These are phyloP conservation scores for Iguana delicatissima DNA, from an alignment of 2,797 vertebrate species.

Conservation along the genomic window DNA sequence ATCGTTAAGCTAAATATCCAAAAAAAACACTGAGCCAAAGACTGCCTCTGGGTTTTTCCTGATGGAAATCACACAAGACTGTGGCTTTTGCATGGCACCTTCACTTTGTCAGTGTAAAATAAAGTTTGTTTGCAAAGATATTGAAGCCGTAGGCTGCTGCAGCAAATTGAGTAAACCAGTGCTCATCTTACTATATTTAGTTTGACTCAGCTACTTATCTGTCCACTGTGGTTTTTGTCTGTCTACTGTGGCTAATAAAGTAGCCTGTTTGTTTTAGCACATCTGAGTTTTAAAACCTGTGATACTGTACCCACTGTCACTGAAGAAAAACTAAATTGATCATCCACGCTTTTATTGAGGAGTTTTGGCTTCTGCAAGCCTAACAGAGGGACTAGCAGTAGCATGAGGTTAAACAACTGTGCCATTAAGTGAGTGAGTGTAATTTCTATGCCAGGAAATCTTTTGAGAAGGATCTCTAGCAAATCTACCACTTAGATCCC, in stretches of 20 bases:
- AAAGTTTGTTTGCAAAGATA: not conserved
- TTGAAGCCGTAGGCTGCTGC: not conserved
- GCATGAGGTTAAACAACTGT: constrained; percentile 49
- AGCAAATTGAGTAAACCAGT: not conserved
- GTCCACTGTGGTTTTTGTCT: constrained; percentile 19
- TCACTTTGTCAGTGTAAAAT: not conserved
- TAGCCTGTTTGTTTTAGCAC: not conserved
- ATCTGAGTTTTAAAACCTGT: not conserved
- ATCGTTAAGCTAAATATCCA: not conserved
- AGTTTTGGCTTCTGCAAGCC: constrained; percentile 21
- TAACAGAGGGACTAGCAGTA: not conserved
- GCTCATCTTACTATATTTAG: not conserved
- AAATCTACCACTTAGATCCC: constrained; percentile 27
- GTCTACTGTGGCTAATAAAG: not conserved
- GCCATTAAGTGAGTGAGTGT: not conserved
- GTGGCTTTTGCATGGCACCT: not conserved
- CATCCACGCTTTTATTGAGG: constrained; percentile 16
- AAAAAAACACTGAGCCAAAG: not conserved
- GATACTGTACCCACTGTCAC: not conserved
- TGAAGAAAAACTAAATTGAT: not conserved
- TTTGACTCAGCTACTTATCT: not conserved
- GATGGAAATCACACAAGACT: not conserved
- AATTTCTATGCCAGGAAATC: constrained; percentile 40
- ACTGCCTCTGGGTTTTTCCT: not conserved
- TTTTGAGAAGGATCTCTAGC: constrained; percentile 31